Percentiles rank a stretch among this genome's conserved stretches.
phyloP scores from a whole-genome alignment of 2,888 invertebrate genomes.

The Euzophera pinguis region DNA sequence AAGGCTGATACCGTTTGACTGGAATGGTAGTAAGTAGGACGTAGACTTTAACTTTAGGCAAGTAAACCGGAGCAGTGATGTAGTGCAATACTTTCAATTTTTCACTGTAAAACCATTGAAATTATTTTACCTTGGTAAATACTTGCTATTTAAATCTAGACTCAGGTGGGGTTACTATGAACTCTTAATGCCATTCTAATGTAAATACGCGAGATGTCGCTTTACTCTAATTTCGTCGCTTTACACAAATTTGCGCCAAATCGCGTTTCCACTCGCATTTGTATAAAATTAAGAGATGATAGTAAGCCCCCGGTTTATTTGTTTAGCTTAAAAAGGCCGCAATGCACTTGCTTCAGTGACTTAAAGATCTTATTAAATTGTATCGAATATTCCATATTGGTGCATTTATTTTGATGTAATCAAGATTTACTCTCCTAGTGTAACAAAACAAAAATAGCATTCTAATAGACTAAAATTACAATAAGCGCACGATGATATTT shows the following conservation, averaged over 20 bases:
- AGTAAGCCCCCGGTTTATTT: too few species aligned
- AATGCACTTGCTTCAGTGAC: constrained; percentile 27
- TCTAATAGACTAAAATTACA: constrained; percentile 6
- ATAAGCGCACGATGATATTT: neutral
- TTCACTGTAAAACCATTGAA: neutral
- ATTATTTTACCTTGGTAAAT: too few species aligned
- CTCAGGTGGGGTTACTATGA: too few species aligned
- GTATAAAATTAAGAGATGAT: too few species aligned
- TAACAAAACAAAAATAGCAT: constrained; percentile 8
- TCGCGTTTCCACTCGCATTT: too few species aligned
- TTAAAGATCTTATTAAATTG: constrained; percentile 35
- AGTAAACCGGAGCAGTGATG: constrained; percentile 25
- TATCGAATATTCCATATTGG: constrained; percentile 40
- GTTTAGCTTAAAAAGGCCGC: too few species aligned
- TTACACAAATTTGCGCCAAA: too few species aligned
- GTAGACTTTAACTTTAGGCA: constrained; percentile 23
- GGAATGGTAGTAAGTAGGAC: constrained; percentile 29
- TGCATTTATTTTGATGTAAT: constrained; percentile 48
- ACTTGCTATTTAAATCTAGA: too few species aligned
- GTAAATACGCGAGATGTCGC: too few species aligned
- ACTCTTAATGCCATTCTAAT: too few species aligned
- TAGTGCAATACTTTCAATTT: constrained; percentile 27
- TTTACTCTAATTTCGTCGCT: too few species aligned
- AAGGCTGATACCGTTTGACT: constrained; percentile 26
- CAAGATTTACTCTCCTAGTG: neutral